Evolutionary conservation across 2,888 invertebrate genomes (phyloP).

Genomic region (Agrotis ipsilon): DNA sequence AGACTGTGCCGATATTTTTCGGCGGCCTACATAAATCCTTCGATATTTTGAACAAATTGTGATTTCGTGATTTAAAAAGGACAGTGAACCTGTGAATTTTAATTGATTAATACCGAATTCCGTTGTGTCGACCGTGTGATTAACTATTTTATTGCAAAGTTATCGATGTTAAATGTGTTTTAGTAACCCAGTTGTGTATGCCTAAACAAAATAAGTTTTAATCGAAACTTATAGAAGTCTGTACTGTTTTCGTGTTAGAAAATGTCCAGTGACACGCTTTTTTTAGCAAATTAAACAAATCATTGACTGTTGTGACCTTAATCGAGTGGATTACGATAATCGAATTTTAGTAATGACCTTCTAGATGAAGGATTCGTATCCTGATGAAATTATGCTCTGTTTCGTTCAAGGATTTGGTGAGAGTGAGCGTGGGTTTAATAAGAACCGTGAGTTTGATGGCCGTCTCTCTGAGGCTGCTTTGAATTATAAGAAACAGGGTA

Average conservation of each 20-base stretch:
- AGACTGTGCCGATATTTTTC: too few species aligned
- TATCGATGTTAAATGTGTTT: constrained; percentile 48
- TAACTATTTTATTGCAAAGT: constrained; percentile 52
- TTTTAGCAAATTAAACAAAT: constrained; percentile 54
- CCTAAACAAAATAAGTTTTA: constrained; percentile 48
- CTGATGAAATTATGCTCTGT: constrained; percentile 93
- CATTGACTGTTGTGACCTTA: constrained; percentile 66
- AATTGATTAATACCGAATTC: constrained; percentile 38
- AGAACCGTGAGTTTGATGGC: constrained; percentile 78
- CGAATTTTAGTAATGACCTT: constrained; percentile 78
- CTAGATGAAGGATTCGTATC: constrained; percentile 89
- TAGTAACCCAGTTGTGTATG: constrained; percentile 42
- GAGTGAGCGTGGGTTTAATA: constrained; percentile 79
- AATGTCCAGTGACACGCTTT: constrained; percentile 63
- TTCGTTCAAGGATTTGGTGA: constrained; percentile 93
- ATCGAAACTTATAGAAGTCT: constrained; percentile 52
- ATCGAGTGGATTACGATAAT: constrained; percentile 61
- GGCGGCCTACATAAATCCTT: constrained; percentile 63
- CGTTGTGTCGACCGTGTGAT: constrained; percentile 40
- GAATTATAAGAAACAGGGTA: constrained; percentile 75
- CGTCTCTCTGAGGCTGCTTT: constrained; percentile 77
- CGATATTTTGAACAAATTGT: constrained; percentile 40
- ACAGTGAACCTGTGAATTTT: constrained; percentile 55
- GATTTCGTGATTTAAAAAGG: constrained; percentile 33
- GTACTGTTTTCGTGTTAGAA: constrained; percentile 62